These are phyloP conservation scores for Rhinoderma darwinii DNA, from an alignment of 2,113 vertebrate species.

Conservation along the genomic window DNA sequence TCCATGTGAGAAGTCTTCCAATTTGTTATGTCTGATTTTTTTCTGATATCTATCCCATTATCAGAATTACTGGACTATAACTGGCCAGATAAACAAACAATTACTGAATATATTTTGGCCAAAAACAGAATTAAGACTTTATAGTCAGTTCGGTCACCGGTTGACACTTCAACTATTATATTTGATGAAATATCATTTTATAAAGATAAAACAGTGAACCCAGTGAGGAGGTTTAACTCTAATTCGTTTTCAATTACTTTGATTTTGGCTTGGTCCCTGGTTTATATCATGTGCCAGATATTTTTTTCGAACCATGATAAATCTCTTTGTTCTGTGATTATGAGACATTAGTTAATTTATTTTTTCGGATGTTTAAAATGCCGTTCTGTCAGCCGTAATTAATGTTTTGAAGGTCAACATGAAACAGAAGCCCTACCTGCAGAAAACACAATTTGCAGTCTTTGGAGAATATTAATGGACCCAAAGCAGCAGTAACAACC, in stretches of 20 bases:
- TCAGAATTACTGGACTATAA: no score
- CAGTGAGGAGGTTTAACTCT: not conserved
- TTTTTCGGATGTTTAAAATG: conserved; percentile 5
- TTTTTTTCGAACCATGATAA: not conserved
- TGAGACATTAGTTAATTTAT: not conserved
- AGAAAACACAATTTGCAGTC: not conserved
- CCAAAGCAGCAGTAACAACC: not conserved
- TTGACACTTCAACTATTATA: not conserved
- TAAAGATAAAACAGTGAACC: not conserved
- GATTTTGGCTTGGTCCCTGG: not conserved
- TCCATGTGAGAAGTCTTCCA: no score
- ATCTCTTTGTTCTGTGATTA: not conserved
- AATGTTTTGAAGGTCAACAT: conserved; percentile 24
- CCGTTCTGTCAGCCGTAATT: not conserved
- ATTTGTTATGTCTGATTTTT: no score
- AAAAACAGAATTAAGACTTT: no score
- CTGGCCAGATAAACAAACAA: no score
- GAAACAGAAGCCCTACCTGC: not conserved
- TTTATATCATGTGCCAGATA: not conserved
- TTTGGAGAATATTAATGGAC: not conserved
- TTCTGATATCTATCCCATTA: no score
- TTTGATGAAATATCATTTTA: not conserved
- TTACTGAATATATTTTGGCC: no score
- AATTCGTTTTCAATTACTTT: not conserved
- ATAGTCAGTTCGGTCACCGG: not conserved